phyloP scores from a whole-genome alignment of 2,113 vertebrate genomes.

The Drymodes brunneopygia region DNA sequence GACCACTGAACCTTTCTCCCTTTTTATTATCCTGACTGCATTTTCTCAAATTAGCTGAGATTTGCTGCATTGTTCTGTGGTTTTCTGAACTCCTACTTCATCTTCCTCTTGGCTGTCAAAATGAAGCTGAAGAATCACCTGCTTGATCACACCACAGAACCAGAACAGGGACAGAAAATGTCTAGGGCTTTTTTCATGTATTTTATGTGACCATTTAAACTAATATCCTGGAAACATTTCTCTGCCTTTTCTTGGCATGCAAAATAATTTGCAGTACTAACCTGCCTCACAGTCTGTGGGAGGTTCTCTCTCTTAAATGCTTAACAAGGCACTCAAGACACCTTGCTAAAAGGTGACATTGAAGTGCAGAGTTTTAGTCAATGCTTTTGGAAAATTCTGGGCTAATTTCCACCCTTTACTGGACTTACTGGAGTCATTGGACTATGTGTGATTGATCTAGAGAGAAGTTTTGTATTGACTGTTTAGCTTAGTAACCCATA shows the following conservation, averaged over 20 bases:
- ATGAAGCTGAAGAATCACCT: not conserved
- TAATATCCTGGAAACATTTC: not conserved
- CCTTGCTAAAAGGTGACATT: not conserved
- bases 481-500: not conserved
- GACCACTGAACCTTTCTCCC: not conserved
- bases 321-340: not conserved
- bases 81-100: not conserved
- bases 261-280: not conserved
- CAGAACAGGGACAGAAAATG: not conserved
- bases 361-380: not conserved
- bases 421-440: not conserved
- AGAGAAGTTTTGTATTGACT: not conserved
- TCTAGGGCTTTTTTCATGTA: not conserved
- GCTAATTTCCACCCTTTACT: not conserved
- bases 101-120: not conserved
- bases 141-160: not conserved
- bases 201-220: not conserved
- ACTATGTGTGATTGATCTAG: not conserved
- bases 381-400: not conserved
- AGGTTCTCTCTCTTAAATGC: not conserved
- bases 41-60: not conserved
- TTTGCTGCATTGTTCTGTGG: not conserved
- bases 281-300: not conserved
- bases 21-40: not conserved
- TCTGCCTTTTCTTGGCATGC: not conserved